Evolutionary conservation across 2,888 invertebrate species (phyloP).

Genomic region (Drosophila paracracens): DNA sequence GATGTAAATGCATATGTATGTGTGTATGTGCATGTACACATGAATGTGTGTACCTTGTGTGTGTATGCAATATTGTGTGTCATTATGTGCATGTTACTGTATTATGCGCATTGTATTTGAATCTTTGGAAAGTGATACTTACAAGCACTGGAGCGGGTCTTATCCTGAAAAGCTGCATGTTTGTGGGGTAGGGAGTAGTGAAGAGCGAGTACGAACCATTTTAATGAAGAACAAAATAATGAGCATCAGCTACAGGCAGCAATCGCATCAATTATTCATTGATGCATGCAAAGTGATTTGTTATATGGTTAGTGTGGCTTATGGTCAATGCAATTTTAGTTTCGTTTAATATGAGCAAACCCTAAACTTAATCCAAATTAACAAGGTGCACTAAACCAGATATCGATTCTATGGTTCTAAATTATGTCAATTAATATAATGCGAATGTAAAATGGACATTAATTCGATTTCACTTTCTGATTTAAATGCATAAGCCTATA

Average conservation of each 20-base stretch:
- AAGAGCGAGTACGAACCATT: constrained; percentile 67
- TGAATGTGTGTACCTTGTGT: constrained; percentile 17
- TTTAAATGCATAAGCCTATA: no score
- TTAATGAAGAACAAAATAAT: constrained; percentile 72
- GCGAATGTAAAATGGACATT: not conserved
- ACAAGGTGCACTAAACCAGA: not conserved
- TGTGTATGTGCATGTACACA: constrained; percentile 18
- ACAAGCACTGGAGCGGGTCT: constrained; percentile 99
- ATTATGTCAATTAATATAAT: not conserved
- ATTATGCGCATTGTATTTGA: constrained; percentile 28
- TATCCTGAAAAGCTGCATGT: constrained; percentile 96
- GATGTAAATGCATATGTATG: constrained; percentile 44
- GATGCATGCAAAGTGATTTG: constrained; percentile 12
- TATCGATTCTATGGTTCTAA: not conserved
- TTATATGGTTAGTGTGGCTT: constrained; percentile 9
- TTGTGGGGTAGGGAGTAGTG: constrained; percentile 37
- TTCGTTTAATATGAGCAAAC: not conserved
- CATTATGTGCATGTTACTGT: constrained; percentile 27
- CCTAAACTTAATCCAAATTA: not conserved
- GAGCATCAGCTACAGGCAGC: constrained; percentile 31
- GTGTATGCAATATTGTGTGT: constrained; percentile 13
- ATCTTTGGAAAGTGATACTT: constrained; percentile 88
- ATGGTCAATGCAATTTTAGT: constrained; percentile 1
- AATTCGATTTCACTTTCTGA: not conserved
- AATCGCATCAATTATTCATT: not conserved